Evolutionary conservation across 1,140 invertebrate species (phyloP).

Genomic region (Bombus pascuorum): DNA sequence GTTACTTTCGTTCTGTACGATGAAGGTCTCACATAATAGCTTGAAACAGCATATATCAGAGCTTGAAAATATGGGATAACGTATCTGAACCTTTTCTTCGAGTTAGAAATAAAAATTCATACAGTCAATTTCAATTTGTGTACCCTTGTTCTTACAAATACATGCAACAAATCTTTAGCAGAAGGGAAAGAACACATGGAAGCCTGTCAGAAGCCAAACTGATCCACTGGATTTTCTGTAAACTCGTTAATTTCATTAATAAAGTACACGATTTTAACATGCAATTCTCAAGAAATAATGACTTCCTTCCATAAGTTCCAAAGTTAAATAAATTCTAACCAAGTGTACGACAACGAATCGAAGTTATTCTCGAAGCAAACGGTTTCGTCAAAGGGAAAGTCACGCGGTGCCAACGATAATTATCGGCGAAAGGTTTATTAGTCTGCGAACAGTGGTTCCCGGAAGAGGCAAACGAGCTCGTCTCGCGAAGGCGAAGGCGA

Average conservation of each 20-base stretch:
- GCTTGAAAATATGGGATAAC: not conserved
- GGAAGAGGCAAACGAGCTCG: slow-evolving; percentile 46
- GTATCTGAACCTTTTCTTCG: not conserved
- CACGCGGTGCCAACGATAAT: not conserved
- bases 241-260: not conserved
- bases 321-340: no score
- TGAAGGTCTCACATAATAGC: not conserved
- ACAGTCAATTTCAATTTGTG: no score
- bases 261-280: no score
- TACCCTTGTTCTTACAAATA: not conserved
- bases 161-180: no score
- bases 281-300: no score
- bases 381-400: not conserved
- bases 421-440: slow-evolving; percentile 33
- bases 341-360: no score
- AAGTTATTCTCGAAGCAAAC: not conserved
- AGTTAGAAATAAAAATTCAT: no score
- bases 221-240: no score
- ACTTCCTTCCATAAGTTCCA: no score
- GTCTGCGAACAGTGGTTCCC: slow-evolving; percentile 51
- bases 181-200: no score
- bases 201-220: no score
- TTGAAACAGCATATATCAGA: not conserved
- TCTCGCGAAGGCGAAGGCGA: slow-evolving; percentile 43
- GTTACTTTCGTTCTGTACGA: slow-evolving; percentile 2